These are phyloP conservation scores for Mystacides longicornis DNA, from an alignment of 2,888 invertebrate genomes.

Conservation along the genomic window DNA sequence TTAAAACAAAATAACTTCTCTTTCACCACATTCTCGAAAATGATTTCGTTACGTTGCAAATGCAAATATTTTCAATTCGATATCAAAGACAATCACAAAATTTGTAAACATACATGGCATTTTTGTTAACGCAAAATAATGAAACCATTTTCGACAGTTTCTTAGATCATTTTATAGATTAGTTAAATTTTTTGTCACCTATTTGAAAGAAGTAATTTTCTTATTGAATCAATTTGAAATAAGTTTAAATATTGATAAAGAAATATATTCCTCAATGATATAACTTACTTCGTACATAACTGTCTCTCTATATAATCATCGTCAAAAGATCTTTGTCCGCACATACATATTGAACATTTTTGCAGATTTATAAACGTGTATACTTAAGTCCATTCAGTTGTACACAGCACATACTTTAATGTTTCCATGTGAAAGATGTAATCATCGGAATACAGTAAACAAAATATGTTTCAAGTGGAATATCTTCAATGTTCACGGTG, in stretches of 20 bases:
- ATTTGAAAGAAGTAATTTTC: background rate
- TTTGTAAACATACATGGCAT: background rate
- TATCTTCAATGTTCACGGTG: too few species aligned
- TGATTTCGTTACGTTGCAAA: background rate
- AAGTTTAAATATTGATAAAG: background rate
- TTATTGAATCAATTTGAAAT: too few species aligned
- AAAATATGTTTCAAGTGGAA: too few species aligned
- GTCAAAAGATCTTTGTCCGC: too few species aligned
- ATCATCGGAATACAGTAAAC: too few species aligned
- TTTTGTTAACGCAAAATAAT: background rate
- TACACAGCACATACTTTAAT: too few species aligned
- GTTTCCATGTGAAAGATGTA: too few species aligned
- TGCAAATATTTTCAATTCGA: background rate
- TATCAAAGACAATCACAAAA: background rate
- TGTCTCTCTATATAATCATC: background rate
- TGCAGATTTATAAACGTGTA: too few species aligned
- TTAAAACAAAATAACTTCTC: constrained; percentile 29
- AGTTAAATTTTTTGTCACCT: background rate
- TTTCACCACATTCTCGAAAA: background rate
- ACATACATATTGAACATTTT: too few species aligned
- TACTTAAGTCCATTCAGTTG: too few species aligned
- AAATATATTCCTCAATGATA: background rate
- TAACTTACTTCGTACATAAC: background rate
- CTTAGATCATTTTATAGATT: background rate
- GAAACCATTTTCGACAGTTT: background rate